A percentile compares a stretch with the other conserved stretches of the same genome.
Conservation (phyloP, 1,140 invertebrate species). For the Polyergus mexicanus region DNA sequence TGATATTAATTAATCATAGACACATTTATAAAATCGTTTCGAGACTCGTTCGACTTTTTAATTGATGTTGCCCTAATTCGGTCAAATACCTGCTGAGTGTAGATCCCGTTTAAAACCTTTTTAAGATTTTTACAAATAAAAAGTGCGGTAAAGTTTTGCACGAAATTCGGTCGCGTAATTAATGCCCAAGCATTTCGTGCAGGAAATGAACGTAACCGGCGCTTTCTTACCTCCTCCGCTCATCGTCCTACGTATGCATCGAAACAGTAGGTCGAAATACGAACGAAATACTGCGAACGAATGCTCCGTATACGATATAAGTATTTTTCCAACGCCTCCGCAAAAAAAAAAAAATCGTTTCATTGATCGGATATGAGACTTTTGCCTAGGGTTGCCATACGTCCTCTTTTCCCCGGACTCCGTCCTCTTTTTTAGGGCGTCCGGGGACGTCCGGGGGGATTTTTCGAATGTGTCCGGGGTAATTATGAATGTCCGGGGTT, state of each 20-base stretch:
- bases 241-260: conserved; percentile 27
- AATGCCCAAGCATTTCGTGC: conserved; percentile 35
- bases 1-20: not conserved
- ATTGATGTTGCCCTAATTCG: not conserved
- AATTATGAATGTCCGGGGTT: not conserved
- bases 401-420: not conserved
- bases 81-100: not conserved
- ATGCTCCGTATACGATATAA: not conserved
- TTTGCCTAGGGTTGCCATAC: no score
- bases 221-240: conserved; percentile 32
- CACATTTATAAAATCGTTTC: not conserved
- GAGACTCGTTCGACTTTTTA: not conserved
- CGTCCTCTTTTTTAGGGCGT: not conserved
- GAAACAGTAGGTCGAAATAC: conserved; percentile 28
- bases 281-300: conserved; percentile 27
- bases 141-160: conserved; percentile 18
- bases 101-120: not conserved
- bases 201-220: conserved; percentile 36
- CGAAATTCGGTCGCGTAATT: conserved; percentile 36
- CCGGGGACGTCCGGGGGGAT: conserved; percentile 1
- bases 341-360: not conserved
- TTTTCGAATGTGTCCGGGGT: not conserved
- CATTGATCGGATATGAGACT: not conserved
- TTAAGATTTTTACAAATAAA: conserved; percentile 42
- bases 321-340: not conserved